Base-by-base conservation (phyloP, 2,888 invertebrate species). In the Galeruca laticollis region DNA sequence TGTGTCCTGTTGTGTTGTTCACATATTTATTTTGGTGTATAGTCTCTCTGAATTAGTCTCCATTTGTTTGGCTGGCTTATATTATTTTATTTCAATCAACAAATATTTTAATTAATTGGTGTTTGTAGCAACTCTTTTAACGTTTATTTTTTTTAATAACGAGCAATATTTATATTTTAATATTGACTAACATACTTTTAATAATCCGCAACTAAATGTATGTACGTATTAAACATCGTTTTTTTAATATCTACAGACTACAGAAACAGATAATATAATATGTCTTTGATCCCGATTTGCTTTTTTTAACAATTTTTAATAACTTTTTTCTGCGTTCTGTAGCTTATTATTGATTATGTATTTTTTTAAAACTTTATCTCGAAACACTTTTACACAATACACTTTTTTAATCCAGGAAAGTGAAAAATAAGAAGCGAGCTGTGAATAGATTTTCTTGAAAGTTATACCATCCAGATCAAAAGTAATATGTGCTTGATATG, bases 131-230 rank as follows among this genome's bases (percentile, higher is more conserved):
- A 40, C 51, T 49, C 31, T 35, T 35, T 35, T 33, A 57, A 57
- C 31, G 31, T 54, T 54, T n/a, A 54, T 43, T 57, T 15, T 10
- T n/a, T 26, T 54, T 63, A 54, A 63, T 4, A 43, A 54, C 35
- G 63, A 54, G 13, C 40, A 52, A 62, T 31, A 62, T 62, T 61
- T 49, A 37, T 66, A 66, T 59, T 65, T 65, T 65, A 65, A 65
- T 65, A 65, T 65, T 65, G 65, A 65, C 65, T 66, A 59, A 66
- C 31, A 57, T 6, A 65, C 40, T 59, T 33, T 59, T 59, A 26
- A 47, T 56, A 20, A 56, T n/a, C 47, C 18, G 21, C 26, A 26
- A 26, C 33, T 57, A 15, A 31, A 52, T 57, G 11, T 57, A 57
- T n/a, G 40, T 40, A n/a, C n/a, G 33, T 64, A 40, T 66, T 63